A percentile compares a stretch with the other conserved stretches of the same genome.
phyloP scores from a whole-genome alignment of 2,113 vertebrate genomes.

The Caretta caretta region DNA sequence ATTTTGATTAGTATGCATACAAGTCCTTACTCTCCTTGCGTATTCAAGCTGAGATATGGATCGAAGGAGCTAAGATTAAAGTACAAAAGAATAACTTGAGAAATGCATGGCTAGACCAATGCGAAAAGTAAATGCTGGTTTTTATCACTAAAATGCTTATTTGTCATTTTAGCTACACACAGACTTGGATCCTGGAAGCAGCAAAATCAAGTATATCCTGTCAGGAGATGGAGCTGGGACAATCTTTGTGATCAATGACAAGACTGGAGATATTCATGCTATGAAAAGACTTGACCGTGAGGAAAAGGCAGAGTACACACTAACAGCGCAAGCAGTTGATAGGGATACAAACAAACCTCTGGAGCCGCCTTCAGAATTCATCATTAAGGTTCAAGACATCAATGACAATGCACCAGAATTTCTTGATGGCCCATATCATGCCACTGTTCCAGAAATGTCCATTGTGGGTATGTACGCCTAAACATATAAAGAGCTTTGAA shows the following conservation, averaged over 20 bases:
- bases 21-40: constrained; percentile 1
- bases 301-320: constrained; percentile 97
- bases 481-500: background rate
- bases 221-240: constrained; percentile 97
- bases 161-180: constrained; percentile 90
- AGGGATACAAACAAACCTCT: constrained; percentile 92
- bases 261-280: constrained; percentile 97
- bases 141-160: constrained; percentile 32
- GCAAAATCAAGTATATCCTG: constrained; percentile 95
- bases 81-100: constrained; percentile 16
- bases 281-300: constrained; percentile 99
- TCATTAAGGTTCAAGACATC: constrained; percentile 99
- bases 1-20: constrained; percentile 52
- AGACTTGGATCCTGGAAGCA: constrained; percentile 92
- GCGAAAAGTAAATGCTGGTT: background rate
- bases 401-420: constrained; percentile 99
- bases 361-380: constrained; percentile 97
- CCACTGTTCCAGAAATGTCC: constrained; percentile 96
- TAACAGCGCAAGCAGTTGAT: constrained; percentile 95
- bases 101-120: background rate
- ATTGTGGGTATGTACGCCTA: constrained; percentile 88
- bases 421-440: constrained; percentile 92
- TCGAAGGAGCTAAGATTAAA: constrained; percentile 9
- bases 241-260: constrained; percentile 98
- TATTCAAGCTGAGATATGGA: constrained; percentile 11